Conservation (phyloP, 2,888 invertebrate genomes). For the Drosophila mettleri region DNA sequence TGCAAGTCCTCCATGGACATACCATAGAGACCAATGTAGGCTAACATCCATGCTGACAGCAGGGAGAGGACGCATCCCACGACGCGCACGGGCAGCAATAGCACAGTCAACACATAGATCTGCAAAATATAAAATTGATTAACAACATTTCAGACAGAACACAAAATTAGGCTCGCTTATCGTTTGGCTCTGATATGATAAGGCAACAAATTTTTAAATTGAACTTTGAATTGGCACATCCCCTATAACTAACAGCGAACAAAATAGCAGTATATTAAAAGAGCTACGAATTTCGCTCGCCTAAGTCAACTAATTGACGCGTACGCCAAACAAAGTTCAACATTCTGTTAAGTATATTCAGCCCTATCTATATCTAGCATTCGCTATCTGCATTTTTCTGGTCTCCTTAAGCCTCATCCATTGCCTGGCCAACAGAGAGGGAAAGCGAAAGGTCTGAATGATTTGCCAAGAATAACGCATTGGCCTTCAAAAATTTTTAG, state of each 20-base stretch:
- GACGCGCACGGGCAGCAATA: slow-evolving; percentile 93
- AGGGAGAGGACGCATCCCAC: slow-evolving; percentile 91
- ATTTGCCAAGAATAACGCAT: not conserved
- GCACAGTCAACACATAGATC: slow-evolving; percentile 94
- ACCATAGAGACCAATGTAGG: slow-evolving; percentile 92
- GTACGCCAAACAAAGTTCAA: slow-evolving; percentile 13
- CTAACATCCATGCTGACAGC: slow-evolving; percentile 93
- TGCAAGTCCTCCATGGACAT: slow-evolving; percentile 92
- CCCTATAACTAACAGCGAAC: not conserved
- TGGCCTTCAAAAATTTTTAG: too few species aligned
- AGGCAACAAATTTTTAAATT: slow-evolving; percentile 9
- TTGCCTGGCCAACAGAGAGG: not conserved
- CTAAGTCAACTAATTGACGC: slow-evolving; percentile 7
- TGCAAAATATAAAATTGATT: slow-evolving; percentile 86
- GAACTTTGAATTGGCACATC: slow-evolving; percentile 30
- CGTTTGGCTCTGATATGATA: slow-evolving; percentile 6
- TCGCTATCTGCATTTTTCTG: not conserved
- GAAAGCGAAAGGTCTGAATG: not conserved
- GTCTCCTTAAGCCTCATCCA: not conserved
- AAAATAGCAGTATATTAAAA: not conserved
- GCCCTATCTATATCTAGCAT: not conserved
- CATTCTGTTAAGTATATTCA: not conserved
- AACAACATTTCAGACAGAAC: not conserved
- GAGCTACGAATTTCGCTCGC: slow-evolving; percentile 1
- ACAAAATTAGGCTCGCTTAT: slow-evolving; percentile 15